Evolutionary conservation across 2,888 invertebrate genomes (phyloP).

Genomic region (Cinara cedri): DNA sequence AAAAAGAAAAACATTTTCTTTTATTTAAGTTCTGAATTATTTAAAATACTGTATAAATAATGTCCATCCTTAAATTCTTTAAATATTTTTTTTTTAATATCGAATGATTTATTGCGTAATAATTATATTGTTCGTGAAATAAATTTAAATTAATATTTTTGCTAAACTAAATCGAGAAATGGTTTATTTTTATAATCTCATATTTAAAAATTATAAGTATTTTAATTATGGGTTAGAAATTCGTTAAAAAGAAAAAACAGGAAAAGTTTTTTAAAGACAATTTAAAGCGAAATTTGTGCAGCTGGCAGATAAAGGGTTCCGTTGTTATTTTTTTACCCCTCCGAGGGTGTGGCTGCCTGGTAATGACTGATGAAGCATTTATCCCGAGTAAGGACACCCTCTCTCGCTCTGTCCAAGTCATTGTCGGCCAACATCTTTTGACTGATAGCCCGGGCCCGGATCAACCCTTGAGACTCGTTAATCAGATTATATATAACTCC

Average conservation of each 20-base stretch:
- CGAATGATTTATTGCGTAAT: no score
- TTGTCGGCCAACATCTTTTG: conserved; percentile 56
- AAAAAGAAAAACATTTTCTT: no score
- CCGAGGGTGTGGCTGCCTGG: conserved; percentile 54
- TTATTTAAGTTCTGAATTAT: no score
- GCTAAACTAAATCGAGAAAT: no score
- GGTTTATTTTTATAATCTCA: no score
- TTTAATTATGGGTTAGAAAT: conserved; percentile 6
- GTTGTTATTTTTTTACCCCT: conserved; percentile 48
- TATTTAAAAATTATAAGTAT: neutral
- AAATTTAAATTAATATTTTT: no score
- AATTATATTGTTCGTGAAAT: no score
- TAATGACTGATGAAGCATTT: conserved; percentile 57
- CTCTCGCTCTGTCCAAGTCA: conserved; percentile 46
- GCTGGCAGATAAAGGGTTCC: conserved; percentile 53
- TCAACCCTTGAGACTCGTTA: conserved; percentile 55
- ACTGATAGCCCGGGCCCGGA: conserved; percentile 53
- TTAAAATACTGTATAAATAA: no score
- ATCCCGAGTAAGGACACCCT: conserved; percentile 53
- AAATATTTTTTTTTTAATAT: no score
- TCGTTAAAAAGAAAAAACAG: conserved; percentile 24
- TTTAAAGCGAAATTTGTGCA: conserved; percentile 52
- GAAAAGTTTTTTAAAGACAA: conserved; percentile 47
- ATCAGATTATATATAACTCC: conserved; percentile 56
- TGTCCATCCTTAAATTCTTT: no score